Evolutionary conservation across 2,888 invertebrate genomes (phyloP), one percentile per base, ranked within the genome.

Genomic region (Tenthredo distinguenda): DNA sequence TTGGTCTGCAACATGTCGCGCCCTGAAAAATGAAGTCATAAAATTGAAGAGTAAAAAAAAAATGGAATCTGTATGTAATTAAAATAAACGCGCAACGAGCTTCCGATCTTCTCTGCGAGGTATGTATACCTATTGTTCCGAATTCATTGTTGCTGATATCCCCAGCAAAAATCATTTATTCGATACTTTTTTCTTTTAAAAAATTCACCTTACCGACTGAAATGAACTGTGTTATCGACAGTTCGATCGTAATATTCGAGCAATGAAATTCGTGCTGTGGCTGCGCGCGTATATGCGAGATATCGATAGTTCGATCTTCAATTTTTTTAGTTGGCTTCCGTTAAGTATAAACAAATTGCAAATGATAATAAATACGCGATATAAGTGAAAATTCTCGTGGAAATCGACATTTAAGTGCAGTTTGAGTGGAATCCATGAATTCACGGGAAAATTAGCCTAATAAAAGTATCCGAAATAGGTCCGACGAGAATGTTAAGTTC

Each of bases 1-100:
- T 88, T 77, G 92, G 90, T 72, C 92, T 90, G 37, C 87, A 88
- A 87, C 92, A 92, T 34, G 92, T 91, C 50, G 89, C 92, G 71
- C 93, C 93, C 92, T 93, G 85, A 37, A 86, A 82, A 18, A 40
- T 31, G 26, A 26, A 62, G 62, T 62, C 12, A 62, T 62, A 26
- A n/a, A 26, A 62, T 62, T 62, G 1, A 7, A 62, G 0, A 62
- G 62, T 62, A 62, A 31, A 62, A 26, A 26, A 62, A 7, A 12
- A 3, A 31, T 62, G 2, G n/a, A n/a, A 47, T 47, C 2, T 47
- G 43, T 47, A 47, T 47, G 43, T 47, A 47, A 3, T 55, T 6
- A 0, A 55, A n/a, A 55, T n/a, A n/a, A n/a, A 55, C 7, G n/a
- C 18, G n/a, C 55, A 7, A 55, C 7, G 55, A n/a, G n/a, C n/a